Percentiles rank a stretch among this genome's conserved stretches.
Evolutionary conservation across 2,888 invertebrate genomes (phyloP).

Genomic region (Julus scandinavius): DNA sequence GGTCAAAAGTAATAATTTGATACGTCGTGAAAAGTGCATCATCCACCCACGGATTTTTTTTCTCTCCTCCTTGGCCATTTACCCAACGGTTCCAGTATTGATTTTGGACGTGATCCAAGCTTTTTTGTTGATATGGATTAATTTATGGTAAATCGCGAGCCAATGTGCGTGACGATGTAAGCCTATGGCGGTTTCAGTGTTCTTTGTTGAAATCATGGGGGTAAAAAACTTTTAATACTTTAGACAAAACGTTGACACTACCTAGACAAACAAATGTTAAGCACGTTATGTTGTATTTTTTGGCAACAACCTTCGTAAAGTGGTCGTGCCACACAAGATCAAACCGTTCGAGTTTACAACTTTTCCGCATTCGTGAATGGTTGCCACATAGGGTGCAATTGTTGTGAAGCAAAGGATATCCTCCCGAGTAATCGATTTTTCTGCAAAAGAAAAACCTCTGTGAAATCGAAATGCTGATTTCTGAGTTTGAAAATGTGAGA

Average conservation of each 20-base stretch:
- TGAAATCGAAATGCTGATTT: not conserved
- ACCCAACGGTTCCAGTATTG: slow-evolving; percentile 13
- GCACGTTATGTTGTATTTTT: slow-evolving; percentile 1
- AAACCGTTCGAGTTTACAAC: not conserved
- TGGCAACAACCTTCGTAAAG: not conserved
- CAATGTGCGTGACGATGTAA: not conserved
- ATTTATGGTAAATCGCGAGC: slow-evolving; percentile 24
- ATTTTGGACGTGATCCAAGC: not conserved
- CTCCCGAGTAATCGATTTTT: not conserved
- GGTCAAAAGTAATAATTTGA: not conserved
- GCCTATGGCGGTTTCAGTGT: not conserved
- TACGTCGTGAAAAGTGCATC: slow-evolving; percentile 25
- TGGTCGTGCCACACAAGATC: not conserved
- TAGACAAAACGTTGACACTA: not conserved
- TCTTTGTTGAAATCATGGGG: not conserved
- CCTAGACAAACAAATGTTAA: not conserved
- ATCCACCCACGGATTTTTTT: not conserved
- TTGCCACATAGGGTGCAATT: not conserved
- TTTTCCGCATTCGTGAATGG: not conserved
- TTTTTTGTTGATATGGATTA: slow-evolving; percentile 13
- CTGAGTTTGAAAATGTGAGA: not conserved
- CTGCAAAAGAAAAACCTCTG: not conserved
- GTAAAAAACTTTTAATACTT: not conserved
- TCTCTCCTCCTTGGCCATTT: slow-evolving; percentile 1
- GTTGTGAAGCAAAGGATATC: not conserved